Base-by-base conservation (phyloP, 37 sponge, comb jelly and placozoan genomes). In the Eunapius fragilis region DNA sequence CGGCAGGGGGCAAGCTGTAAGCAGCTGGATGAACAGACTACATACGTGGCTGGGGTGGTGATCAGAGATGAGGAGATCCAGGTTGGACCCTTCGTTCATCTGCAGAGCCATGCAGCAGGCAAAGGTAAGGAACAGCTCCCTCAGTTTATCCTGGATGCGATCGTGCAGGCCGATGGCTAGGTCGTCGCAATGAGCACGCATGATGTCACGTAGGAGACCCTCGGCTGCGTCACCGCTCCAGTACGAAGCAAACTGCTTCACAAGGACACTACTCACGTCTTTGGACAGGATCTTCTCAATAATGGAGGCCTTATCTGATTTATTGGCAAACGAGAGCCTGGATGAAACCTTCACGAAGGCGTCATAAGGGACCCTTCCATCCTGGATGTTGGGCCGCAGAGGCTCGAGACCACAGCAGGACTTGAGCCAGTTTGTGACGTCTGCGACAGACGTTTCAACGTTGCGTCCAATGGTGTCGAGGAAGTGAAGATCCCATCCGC, bases 401-500 rank as follows among this genome's bases (percentile, higher is more conserved):
- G 76, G 37, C 33, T 77, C 70, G 25, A 90, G 26, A 19, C 48
- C 67, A 78, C 70, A 90, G 81, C 88, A 92, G 25, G 78, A 77
- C 67, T 75, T 80, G 72, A 92, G 80, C 92, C 92, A 92, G 23
- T 84, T 80, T 17, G 85, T 47, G 68, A 87, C 80, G 72, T 92
- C 87, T 50, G 85, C 32, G 6, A 74, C 77, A 3, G 79, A 82
- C 58, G 70, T 80, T 33, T 69, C 37, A 2, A 80, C 49, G 34
- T 68, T 79, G 76, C 74, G 83, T 2, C 85, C 92, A 25, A 91
- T 78, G 25, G 84, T 82, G 72, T 97, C 97, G 13, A 97, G 85
- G 75, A 94, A 94, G 77, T 84, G 71, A 80, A 86, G 93, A 67
- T 97, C 97, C 97, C 97, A 97, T n/a, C 95, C 95, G 6, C 85